A percentile compares a stretch with the other conserved stretches of the same genome.
Conservation (phyloP, 2,888 invertebrate genomes). For the Scaptomyza flava region DNA sequence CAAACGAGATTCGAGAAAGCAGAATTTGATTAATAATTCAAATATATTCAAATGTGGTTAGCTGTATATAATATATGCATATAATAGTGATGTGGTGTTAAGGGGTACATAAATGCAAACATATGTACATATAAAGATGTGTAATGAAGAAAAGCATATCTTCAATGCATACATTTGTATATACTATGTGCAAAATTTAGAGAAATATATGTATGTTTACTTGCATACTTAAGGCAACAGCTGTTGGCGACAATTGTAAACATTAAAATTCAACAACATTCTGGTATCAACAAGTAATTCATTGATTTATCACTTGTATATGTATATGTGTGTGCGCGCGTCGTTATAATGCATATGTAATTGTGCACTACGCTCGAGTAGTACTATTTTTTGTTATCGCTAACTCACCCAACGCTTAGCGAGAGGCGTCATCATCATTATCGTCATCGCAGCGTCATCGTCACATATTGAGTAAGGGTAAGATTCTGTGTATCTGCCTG, state of each 20-base stretch:
- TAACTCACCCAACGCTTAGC: not conserved
- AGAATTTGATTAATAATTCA: not conserved
- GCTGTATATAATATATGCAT: not conserved
- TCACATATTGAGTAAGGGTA: slow-evolving; percentile 40
- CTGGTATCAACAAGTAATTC: slow-evolving; percentile 23
- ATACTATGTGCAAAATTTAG: not conserved
- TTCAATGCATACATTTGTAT: slow-evolving; percentile 3
- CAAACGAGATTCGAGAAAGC: not conserved
- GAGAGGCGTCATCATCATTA: slow-evolving; percentile 8
- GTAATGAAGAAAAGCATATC: not conserved
- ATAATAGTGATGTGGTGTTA: not conserved
- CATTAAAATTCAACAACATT: slow-evolving; percentile 17
- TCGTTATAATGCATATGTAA: not conserved
- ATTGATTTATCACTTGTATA: slow-evolving; percentile 9
- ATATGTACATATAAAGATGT: not conserved
- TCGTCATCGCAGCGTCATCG: slow-evolving; percentile 12
- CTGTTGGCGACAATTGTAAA: slow-evolving; percentile 47
- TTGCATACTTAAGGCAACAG: slow-evolving; percentile 32
- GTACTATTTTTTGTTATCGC: slow-evolving; percentile 13
- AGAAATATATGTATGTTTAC: not conserved
- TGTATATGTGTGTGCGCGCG: not conserved
- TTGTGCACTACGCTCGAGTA: not conserved
- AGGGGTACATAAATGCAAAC: not conserved
- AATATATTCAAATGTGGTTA: slow-evolving; percentile 2
- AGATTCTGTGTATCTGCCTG: slow-evolving; percentile 3